Evolutionary conservation across 2,113 vertebrate genomes (phyloP).

Genomic region (Cyprinodon brontotheroides): DNA sequence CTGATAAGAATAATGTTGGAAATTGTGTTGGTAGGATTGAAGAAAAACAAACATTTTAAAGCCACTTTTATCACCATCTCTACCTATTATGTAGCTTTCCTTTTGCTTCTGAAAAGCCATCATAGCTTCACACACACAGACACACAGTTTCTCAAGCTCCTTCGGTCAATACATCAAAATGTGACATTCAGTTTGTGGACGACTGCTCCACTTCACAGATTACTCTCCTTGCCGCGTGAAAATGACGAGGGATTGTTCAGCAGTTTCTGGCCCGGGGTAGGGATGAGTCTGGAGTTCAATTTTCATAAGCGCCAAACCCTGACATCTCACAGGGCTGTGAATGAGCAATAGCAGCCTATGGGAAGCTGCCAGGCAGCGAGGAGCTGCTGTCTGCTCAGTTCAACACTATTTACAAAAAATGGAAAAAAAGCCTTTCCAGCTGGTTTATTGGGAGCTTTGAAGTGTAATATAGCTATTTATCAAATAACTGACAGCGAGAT

Average conservation of each 20-base stretch:
- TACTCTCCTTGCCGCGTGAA: slow-evolving; percentile 53
- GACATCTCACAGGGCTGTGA: slow-evolving; percentile 56
- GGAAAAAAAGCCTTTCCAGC: slow-evolving; percentile 16
- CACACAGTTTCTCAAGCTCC: background rate
- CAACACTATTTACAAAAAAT: slow-evolving; percentile 33
- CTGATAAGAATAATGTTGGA: slow-evolving; percentile 66
- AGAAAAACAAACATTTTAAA: slow-evolving; percentile 35
- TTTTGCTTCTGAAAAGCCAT: background rate
- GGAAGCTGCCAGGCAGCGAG: slow-evolving; percentile 44
- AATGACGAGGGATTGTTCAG: slow-evolving; percentile 59
- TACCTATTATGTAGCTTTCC: slow-evolving; percentile 18
- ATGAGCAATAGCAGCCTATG: slow-evolving; percentile 52
- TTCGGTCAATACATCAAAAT: slow-evolving; percentile 28
- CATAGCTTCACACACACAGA: background rate
- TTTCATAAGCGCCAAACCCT: slow-evolving; percentile 59
- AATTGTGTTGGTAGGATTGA: slow-evolving; percentile 65
- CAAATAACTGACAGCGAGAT: slow-evolving; percentile 62
- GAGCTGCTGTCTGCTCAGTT: slow-evolving; percentile 28
- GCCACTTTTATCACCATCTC: background rate
- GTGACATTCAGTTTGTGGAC: slow-evolving; percentile 40
- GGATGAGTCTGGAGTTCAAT: slow-evolving; percentile 68
- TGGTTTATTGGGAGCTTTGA: slow-evolving; percentile 70
- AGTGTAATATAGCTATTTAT: slow-evolving; percentile 59
- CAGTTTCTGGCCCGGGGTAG: slow-evolving; percentile 52
- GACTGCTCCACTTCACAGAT: slow-evolving; percentile 54